Evolutionary conservation across 2,113 vertebrate genomes (phyloP).

Genomic region (Muntiacus muntjak): DNA sequence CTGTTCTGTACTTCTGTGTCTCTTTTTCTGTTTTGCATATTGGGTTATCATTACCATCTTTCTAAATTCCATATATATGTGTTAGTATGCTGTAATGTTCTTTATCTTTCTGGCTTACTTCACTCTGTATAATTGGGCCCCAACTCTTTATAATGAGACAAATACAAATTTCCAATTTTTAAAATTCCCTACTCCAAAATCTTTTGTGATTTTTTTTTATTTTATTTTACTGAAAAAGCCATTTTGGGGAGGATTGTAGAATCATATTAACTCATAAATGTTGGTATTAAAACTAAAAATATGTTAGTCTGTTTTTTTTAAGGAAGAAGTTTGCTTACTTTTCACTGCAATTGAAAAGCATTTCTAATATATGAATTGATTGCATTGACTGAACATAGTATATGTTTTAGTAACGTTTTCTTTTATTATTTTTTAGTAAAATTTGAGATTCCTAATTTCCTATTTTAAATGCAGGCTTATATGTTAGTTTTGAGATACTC

Average conservation of each 20-base stretch:
- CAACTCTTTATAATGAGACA: not conserved
- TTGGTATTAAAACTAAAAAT: not conserved
- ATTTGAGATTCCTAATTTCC: not conserved
- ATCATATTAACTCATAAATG: constrained; percentile 9
- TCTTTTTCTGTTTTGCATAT: no score
- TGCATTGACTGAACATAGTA: not conserved
- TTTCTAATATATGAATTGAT: not conserved
- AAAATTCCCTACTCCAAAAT: not conserved
- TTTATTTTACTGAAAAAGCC: not conserved
- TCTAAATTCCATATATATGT: no score
- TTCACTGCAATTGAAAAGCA: not conserved
- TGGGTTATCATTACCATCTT: no score
- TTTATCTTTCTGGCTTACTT: no score
- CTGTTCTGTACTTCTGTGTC: no score
- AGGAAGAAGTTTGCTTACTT: not conserved
- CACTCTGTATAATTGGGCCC: not conserved
- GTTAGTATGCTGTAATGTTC: no score
- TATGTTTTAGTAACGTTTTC: not conserved
- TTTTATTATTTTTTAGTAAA: not conserved
- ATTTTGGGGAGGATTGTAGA: not conserved
- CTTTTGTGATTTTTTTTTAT: not conserved
- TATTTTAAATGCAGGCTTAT: constrained; percentile 16
- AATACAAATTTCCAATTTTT: not conserved
- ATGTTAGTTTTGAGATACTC: not conserved
- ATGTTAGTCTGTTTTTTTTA: constrained; percentile 3